Base-by-base conservation (phyloP, 2,113 vertebrate genomes). In the Gallinago paraguaiae region DNA sequence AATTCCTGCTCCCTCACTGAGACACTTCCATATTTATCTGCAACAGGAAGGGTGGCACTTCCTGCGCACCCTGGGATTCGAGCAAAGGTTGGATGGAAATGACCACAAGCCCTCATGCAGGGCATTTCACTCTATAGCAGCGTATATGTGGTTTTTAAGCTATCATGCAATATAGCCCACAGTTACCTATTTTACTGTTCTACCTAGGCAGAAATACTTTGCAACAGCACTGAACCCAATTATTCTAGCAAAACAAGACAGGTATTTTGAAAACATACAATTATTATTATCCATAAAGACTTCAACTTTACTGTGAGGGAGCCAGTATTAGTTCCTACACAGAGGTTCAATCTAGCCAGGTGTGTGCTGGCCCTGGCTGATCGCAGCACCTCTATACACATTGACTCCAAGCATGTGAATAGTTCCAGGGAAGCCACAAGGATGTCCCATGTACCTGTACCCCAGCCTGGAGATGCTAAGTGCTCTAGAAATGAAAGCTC, bases 21-120 rank as follows among this genome's bases (percentile, higher is more conserved):
- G 93, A 93, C 25, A 0, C 86, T 92, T 96, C 92, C 92, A 70
- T 85, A 92, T 95, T 94, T 95, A 93, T 95, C 86, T 92, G 8
- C 84, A 86, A 64, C 88, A 96, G 94, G 96, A 97, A 97, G 96
- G 95, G 95, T 94, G 86, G 93, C 86, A 94, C 88, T 95, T 97
- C 95, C 96, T 85, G 70, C 17, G 28, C 83, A 41, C 39, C 79
- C 83, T 63, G 92, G 81, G 88, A 88, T 48, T 88, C 7, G 6
- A 96, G 95, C 68, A 90, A 91, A 86, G 86, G 82, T 67, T 82
- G 67, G 77, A 95, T 90, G 85, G 70, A 48, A 86, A 76, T 35
- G 85, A 79, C 60, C 67, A 68, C 64, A 57, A 86, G 22, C 25
- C 59, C 76, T 88, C 67, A 2, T 19, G 64, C 37, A 68, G 74